These are phyloP conservation scores for Panorpa germanica DNA, from an alignment of 2,888 invertebrate species.

Conservation along the genomic window DNA sequence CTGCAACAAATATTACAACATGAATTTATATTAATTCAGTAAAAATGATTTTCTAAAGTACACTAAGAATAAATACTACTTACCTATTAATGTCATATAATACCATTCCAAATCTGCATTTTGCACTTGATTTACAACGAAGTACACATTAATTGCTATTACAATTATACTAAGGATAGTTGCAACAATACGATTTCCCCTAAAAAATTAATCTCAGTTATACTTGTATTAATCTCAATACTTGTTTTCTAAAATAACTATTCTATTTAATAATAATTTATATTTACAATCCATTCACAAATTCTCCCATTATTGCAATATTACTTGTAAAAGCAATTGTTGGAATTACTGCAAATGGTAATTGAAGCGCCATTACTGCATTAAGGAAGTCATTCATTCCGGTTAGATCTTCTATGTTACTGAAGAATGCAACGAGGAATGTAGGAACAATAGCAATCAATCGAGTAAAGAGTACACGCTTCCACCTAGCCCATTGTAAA, in stretches of 20 bases:
- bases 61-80: conserved; percentile 14
- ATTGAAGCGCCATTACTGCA: conserved; percentile 69
- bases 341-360: conserved; percentile 76
- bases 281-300: conserved; percentile 58
- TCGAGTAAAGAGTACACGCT: conserved; percentile 66
- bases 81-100: conserved; percentile 26
- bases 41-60: neutral
- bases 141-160: conserved; percentile 62
- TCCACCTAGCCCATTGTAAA: conserved; percentile 73
- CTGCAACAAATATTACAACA: conserved; percentile 14
- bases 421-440: conserved; percentile 47
- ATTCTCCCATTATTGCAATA: conserved; percentile 62
- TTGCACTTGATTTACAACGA: conserved; percentile 43
- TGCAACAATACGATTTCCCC: conserved; percentile 47
- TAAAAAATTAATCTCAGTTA: conserved; percentile 23
- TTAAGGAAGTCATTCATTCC: conserved; percentile 73
- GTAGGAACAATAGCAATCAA: conserved; percentile 59
- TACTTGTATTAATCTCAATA: conserved; percentile 4
- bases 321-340: conserved; percentile 74
- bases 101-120: conserved; percentile 24
- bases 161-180: conserved; percentile 46
- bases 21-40: conserved; percentile 1
- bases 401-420: conserved; percentile 46
- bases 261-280: conserved; percentile 4
- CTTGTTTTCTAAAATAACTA: too few species aligned